Evolutionary conservation across 2,113 vertebrate genomes (phyloP).

Genomic region (Trachemys scripta): DNA sequence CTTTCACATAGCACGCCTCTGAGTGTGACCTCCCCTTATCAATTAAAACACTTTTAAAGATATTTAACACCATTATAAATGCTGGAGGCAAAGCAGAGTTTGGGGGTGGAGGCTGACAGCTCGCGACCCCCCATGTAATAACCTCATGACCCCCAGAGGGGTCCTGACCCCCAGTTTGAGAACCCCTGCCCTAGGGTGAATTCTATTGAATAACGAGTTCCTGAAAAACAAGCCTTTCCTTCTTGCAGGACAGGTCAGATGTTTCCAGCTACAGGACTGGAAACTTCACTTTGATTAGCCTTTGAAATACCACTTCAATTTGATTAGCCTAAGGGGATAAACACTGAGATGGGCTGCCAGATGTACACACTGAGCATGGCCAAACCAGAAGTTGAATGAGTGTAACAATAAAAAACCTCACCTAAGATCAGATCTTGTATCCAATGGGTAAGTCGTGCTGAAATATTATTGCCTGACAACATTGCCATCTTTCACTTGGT

Average conservation of each 20-base stretch:
- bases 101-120: no score
- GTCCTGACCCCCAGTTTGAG: no score
- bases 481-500: constrained; percentile 26
- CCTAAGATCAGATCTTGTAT: constrained; percentile 30
- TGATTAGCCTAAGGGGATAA: not conserved
- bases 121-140: no score
- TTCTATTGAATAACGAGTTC: not conserved
- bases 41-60: no score
- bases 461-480: constrained; percentile 61
- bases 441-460: constrained; percentile 5
- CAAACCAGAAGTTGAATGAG: not conserved
- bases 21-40: no score
- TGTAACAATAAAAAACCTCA: not conserved
- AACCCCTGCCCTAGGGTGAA: not conserved
- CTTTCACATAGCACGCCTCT: no score
- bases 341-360: not conserved
- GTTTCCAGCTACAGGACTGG: not conserved
- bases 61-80: no score
- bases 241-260: not conserved
- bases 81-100: no score
- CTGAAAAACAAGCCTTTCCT: not conserved
- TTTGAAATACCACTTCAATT: not conserved
- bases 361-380: not conserved
- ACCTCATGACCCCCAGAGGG: no score
- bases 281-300: not conserved